Percentiles rank a stretch among this genome's conserved stretches.
Conservation (phyloP, 2,797 vertebrate genomes). For the Urophycis tenuis region DNA sequence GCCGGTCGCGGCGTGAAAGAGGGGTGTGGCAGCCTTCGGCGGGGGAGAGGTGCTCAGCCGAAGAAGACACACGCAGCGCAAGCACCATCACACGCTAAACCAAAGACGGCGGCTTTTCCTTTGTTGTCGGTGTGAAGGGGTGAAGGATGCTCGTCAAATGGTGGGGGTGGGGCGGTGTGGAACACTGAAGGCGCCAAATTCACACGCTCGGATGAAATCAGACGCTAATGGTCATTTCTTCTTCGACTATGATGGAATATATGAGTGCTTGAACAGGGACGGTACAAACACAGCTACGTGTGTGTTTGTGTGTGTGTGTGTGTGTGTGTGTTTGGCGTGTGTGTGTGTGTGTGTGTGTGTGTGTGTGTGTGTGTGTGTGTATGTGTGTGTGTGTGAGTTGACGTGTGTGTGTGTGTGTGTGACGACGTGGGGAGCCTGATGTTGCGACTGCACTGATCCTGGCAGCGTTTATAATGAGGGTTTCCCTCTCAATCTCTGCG, state of each 20-base stretch:
- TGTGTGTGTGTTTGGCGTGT: slow-evolving; percentile 20
- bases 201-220: neutral
- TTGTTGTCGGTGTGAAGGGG: neutral
- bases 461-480: slow-evolving; percentile 64
- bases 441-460: slow-evolving; percentile 57
- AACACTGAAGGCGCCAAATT: neutral
- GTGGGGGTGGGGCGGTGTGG: neutral
- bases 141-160: neutral
- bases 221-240: neutral
- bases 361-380: slow-evolving; percentile 18
- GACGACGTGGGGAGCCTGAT: slow-evolving; percentile 45
- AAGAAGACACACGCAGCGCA: slow-evolving; percentile 31
- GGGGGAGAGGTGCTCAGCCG: slow-evolving; percentile 27
- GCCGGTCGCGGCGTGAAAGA: neutral
- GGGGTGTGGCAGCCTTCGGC: too few relatives aligned
- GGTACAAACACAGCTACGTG: neutral
- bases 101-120: slow-evolving; percentile 50
- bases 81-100: slow-evolving; percentile 55
- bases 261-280: neutral
- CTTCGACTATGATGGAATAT: neutral
- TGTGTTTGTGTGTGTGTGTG: slow-evolving; percentile 27
- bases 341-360: slow-evolving; percentile 28
- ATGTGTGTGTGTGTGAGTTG: slow-evolving; percentile 22
- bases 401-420: slow-evolving; percentile 21
- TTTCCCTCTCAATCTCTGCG: slow-evolving; percentile 60